Base-by-base conservation (phyloP, 2,113 vertebrate genomes). In the Symphodus melops region DNA sequence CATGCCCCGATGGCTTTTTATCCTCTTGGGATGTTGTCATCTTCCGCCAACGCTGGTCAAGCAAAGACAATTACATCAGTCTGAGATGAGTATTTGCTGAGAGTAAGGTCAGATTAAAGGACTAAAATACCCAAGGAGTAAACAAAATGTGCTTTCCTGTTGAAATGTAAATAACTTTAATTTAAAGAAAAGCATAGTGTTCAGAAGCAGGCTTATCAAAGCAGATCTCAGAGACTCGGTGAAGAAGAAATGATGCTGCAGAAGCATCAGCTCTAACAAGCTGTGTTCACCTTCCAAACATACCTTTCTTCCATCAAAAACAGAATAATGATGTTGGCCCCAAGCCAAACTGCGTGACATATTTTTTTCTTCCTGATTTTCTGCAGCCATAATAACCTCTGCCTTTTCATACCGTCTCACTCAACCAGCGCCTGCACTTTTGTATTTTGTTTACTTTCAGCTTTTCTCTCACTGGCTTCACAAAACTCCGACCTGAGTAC, bases 1-100 rank as follows among this genome's bases (percentile, higher is more conserved):
- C 93, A 57, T 89, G 87, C 70, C 91, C 89, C 51, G 91, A 87
- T 55, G 85, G 11, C 2, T 71, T 88, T 16, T 12, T 10, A 17
- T 92, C 94, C 66, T 93, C 78, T 46, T 42, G 89, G 58, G 95
- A 83, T 28, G 93, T 92, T 51, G 92, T 95, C 95, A 97, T 96
- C 90, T 84, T 93, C 75, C 82, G 92, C 91, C 96, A 94, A 53
- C 95, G 95, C 96, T 97, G 91, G 0, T 74, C 72, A 72, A 59
- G 0, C 72, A 72, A 85, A 61, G 65, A 72, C 64, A 58, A 16
- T 61, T 36, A 48, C 12, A 68, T 72, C 39, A 77, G 51, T 14
- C 46, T 72, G n/a, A 60, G 25, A 56, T 54, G 23, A 25, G 21
- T 25, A 19, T 54, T 36, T 55, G 21, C 53, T 25, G 20, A 41